Percentiles rank a stretch among this genome's conserved stretches.
These are phyloP conservation scores for Silurus asotus DNA, from an alignment of 2,113 vertebrate genomes.

Conservation along the genomic window DNA sequence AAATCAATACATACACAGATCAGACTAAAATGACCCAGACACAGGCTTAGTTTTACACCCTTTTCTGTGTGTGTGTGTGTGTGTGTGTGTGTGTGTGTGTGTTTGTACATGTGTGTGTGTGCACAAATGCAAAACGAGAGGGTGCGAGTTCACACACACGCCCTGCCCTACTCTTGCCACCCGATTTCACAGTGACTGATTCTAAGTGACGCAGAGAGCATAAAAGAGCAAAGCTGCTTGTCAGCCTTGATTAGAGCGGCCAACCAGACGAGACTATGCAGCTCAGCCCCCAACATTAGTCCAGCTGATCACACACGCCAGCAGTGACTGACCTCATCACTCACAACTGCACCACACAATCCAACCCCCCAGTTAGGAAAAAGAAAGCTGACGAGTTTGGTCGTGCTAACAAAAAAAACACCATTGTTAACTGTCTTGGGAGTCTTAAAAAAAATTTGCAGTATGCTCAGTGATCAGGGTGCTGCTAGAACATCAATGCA, in stretches of 20 bases:
- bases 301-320: slow-evolving; percentile 85
- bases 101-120: slow-evolving; percentile 15
- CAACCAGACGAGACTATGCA: slow-evolving; percentile 86
- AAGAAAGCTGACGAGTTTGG: slow-evolving; percentile 16
- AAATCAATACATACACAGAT: slow-evolving; percentile 76
- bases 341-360: neutral
- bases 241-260: slow-evolving; percentile 88
- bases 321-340: slow-evolving; percentile 71
- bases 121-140: slow-evolving; percentile 34
- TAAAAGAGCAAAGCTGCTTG: slow-evolving; percentile 94
- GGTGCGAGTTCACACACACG: slow-evolving; percentile 76
- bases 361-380: slow-evolving; percentile 3
- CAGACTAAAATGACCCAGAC: slow-evolving; percentile 67
- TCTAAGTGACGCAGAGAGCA: slow-evolving; percentile 88
- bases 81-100: slow-evolving; percentile 41
- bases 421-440: slow-evolving; percentile 9
- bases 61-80: slow-evolving; percentile 23
- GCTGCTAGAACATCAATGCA: slow-evolving; percentile 20
- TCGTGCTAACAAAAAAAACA: neutral
- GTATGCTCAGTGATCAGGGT: slow-evolving; percentile 2
- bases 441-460: slow-evolving; percentile 12
- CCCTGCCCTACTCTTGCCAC: slow-evolving; percentile 75
- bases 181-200: slow-evolving; percentile 89
- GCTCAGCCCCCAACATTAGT: slow-evolving; percentile 80
- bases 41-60: slow-evolving; percentile 47